Evolutionary conservation across 2,113 vertebrate species (phyloP).

Genomic region (Antennarius striatus): DNA sequence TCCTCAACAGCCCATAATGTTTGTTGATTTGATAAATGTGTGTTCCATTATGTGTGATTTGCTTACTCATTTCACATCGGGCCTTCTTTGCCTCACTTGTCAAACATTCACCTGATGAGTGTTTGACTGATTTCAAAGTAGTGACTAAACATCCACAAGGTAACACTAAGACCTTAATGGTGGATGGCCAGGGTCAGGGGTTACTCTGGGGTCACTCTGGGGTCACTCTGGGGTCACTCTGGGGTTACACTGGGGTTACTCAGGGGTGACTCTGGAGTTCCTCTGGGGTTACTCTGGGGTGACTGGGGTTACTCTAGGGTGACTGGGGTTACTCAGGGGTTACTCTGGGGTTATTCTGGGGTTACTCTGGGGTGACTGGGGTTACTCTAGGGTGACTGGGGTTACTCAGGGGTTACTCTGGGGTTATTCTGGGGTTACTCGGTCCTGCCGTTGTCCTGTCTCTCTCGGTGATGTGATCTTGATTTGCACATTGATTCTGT

Average conservation of each 20-base stretch:
- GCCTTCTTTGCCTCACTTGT: constrained; percentile 22
- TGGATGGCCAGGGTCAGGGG: constrained; percentile 17
- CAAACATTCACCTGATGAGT: constrained; percentile 14
- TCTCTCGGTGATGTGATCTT: constrained; percentile 37
- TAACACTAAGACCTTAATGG: constrained; percentile 40
- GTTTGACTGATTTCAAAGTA: constrained; percentile 28
- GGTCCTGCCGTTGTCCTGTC: constrained; percentile 27
- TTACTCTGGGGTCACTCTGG: constrained; percentile 8
- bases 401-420: not conserved
- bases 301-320: no score
- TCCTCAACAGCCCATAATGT: constrained; percentile 40
- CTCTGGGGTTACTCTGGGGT: no score
- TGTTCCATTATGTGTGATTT: constrained; percentile 37
- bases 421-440: constrained; percentile 22
- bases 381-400: constrained; percentile 6
- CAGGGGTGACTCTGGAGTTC: no score
- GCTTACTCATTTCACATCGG: constrained; percentile 33
- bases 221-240: no score
- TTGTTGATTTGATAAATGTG: constrained; percentile 53
- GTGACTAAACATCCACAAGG: constrained; percentile 37
- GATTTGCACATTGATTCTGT: constrained; percentile 64
- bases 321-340: no score
- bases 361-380: no score
- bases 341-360: no score
- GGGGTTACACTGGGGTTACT: no score